A percentile compares a stretch with the other conserved stretches of the same genome.
phyloP scores from a whole-genome alignment of 2,888 invertebrate species.

The Aleiodes leptofemur region DNA sequence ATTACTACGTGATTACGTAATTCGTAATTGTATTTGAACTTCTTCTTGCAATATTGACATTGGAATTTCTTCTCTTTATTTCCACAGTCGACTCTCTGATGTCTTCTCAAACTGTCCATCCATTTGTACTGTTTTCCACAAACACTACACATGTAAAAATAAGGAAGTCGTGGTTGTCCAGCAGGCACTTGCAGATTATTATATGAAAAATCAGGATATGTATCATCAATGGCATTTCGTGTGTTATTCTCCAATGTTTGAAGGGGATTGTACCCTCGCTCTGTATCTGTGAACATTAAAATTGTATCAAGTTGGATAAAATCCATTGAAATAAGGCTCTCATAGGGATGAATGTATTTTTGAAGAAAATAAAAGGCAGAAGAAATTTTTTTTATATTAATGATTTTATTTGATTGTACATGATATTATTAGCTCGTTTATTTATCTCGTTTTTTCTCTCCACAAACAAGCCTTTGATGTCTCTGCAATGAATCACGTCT shows the following conservation, averaged over 20 bases:
- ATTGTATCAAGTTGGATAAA: not conserved
- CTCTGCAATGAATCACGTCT: constrained; percentile 69
- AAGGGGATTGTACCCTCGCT: constrained; percentile 59
- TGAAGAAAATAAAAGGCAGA: too few relatives aligned
- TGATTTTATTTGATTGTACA: constrained; percentile 36
- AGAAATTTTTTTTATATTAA: too few relatives aligned
- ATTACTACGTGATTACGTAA: constrained; percentile 71
- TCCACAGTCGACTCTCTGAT: constrained; percentile 76
- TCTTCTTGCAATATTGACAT: constrained; percentile 71
- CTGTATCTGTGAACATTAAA: constrained; percentile 43
- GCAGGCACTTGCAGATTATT: too few relatives aligned
- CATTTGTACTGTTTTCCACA: constrained; percentile 74
- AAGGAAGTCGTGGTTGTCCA: not conserved
- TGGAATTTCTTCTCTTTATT: constrained; percentile 72
- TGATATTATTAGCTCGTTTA: constrained; percentile 41
- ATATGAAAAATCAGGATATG: not conserved
- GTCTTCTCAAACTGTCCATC: constrained; percentile 73
- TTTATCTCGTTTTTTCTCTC: constrained; percentile 49
- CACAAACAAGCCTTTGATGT: constrained; percentile 72
- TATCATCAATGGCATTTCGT: constrained; percentile 42
- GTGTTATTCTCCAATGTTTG: constrained; percentile 61
- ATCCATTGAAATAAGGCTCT: not conserved
- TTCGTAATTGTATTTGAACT: constrained; percentile 75
- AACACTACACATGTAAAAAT: constrained; percentile 39
- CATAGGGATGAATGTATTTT: constrained; percentile 35